Evolutionary conservation across 2,113 vertebrate species (phyloP).

Genomic region (Pao palembangensis): DNA sequence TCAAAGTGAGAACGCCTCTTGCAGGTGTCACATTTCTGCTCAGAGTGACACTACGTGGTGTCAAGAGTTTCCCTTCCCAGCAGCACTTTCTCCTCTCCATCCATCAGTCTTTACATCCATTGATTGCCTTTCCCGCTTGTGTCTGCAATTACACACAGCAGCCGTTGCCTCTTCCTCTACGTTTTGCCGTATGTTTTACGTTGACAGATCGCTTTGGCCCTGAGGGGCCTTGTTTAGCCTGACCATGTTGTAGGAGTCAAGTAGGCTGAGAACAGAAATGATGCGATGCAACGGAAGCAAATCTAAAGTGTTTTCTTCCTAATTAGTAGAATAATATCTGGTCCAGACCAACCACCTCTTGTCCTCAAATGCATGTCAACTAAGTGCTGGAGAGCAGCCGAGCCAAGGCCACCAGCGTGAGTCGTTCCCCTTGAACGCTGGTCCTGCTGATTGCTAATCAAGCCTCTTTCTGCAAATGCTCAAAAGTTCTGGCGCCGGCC

Average conservation of each 20-base stretch:
- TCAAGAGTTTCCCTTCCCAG: conserved; percentile 26
- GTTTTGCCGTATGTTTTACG: too few relatives aligned
- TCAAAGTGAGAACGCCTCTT: conserved; percentile 6
- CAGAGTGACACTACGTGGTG: conserved; percentile 31
- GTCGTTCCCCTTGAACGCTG: conserved; percentile 21
- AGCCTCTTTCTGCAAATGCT: conserved; percentile 20
- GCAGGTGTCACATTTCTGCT: conserved; percentile 38
- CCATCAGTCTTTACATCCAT: background rate
- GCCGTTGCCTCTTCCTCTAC: too few relatives aligned
- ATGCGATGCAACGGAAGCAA: too few relatives aligned
- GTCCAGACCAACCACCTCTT: background rate
- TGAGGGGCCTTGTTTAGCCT: too few relatives aligned
- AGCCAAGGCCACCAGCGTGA: conserved; percentile 11
- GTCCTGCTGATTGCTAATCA: conserved; percentile 51
- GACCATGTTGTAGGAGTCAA: too few relatives aligned
- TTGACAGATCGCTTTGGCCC: too few relatives aligned
- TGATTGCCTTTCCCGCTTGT: conserved; percentile 1
- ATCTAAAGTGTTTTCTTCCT: too few relatives aligned
- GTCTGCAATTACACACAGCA: too few relatives aligned
- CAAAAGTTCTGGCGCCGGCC: conserved; percentile 10
- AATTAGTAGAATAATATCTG: too few relatives aligned
- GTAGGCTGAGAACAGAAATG: too few relatives aligned
- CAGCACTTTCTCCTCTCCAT: conserved; percentile 5
- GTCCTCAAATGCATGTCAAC: background rate
- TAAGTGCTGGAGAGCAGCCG: conserved; percentile 15